A percentile compares a stretch with the other conserved stretches of the same genome.
phyloP scores from a whole-genome alignment of 2,797 vertebrate genomes.

The Parauchenoglanis ngamensis region DNA sequence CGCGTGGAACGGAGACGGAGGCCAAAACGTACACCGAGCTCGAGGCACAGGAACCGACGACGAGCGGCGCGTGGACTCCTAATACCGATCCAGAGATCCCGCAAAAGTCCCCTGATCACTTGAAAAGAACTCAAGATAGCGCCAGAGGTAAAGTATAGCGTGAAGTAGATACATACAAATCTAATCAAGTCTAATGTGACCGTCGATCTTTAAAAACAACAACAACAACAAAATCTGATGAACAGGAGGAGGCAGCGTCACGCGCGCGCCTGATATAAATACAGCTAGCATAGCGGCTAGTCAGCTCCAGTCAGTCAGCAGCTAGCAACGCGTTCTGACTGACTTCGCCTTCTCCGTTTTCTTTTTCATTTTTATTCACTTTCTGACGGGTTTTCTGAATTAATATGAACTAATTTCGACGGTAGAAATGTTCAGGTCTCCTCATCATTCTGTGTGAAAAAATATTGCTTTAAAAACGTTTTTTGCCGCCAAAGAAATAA shows the following conservation, averaged over 20 bases:
- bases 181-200: neutral
- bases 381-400: neutral
- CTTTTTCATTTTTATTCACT: neutral
- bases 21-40: constrained; percentile 42
- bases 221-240: no score
- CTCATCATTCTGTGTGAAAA: neutral
- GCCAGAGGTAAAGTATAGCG: neutral
- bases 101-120: neutral
- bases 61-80: neutral
- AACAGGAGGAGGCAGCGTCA: neutral
- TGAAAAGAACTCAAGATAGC: neutral
- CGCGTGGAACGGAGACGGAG: neutral
- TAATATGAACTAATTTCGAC: neutral
- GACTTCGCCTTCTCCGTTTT: neutral
- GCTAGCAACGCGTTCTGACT: neutral
- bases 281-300: neutral
- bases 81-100: neutral
- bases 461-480: neutral
- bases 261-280: neutral
- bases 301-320: neutral
- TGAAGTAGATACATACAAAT: neutral
- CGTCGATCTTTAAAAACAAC: no score
- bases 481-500: no score
- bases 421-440: neutral
- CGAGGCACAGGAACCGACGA: neutral